These are phyloP conservation scores for Liposcelis brunnea DNA, from an alignment of 2,888 invertebrate genomes.

Conservation along the genomic window DNA sequence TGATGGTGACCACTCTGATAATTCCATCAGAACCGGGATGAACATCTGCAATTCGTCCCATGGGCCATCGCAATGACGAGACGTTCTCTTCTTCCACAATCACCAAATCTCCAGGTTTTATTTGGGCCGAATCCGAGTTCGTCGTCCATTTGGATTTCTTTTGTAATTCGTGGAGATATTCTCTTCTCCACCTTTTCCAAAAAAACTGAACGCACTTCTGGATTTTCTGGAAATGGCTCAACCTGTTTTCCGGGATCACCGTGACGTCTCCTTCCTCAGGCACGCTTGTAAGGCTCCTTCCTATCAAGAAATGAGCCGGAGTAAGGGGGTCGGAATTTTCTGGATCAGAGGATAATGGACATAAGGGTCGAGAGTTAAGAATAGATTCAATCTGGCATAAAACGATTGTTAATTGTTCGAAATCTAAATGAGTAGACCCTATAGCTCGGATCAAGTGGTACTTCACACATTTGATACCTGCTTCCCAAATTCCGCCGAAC, in stretches of 20 bases:
- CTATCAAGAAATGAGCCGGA: neutral
- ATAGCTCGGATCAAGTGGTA: neutral
- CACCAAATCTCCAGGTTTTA: neutral
- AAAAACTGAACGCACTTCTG: neutral
- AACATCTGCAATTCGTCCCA: constrained; percentile 10
- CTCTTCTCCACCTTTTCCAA: neutral
- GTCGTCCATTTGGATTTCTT: neutral
- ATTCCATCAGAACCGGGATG: constrained; percentile 12
- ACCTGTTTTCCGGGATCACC: neutral
- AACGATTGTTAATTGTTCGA: neutral
- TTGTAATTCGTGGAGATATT: neutral
- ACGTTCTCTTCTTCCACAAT: constrained; percentile 3
- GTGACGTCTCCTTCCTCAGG: neutral
- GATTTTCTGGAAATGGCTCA: neutral
- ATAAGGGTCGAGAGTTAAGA: neutral
- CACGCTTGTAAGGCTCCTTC: neutral
- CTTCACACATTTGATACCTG: neutral
- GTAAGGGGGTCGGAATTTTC: neutral
- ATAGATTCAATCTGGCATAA: neutral
- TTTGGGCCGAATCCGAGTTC: neutral
- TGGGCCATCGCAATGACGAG: constrained; percentile 6
- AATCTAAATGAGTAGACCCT: neutral
- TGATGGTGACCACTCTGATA: constrained; percentile 10
- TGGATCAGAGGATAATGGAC: neutral
- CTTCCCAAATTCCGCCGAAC: neutral